Conservation (phyloP, 1,140 invertebrate genomes). For the Ctenoplectra terminalis region DNA sequence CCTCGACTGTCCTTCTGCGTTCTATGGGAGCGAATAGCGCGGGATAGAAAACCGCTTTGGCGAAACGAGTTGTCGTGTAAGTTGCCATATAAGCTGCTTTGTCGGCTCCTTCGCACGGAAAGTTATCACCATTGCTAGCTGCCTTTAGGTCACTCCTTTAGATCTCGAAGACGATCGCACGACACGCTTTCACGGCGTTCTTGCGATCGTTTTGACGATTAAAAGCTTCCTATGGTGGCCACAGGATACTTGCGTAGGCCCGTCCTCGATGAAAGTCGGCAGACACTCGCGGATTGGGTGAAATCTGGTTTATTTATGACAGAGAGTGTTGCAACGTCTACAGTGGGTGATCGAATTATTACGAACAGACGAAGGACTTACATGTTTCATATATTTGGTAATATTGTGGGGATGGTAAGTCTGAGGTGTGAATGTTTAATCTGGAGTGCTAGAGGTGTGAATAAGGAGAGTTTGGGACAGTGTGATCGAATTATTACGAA, state of each 20-base stretch:
- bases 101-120: conserved; percentile 58
- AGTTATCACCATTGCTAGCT: conserved; percentile 47
- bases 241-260: background rate
- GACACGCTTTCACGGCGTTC: conserved; percentile 5
- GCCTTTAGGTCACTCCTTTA: conserved; percentile 37
- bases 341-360: too few relatives aligned
- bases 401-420: too few relatives aligned
- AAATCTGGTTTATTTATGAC: too few relatives aligned
- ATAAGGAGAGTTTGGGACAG: too few relatives aligned
- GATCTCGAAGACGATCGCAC: conserved; percentile 23
- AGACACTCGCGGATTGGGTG: too few relatives aligned
- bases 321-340: too few relatives aligned
- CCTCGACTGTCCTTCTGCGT: conserved; percentile 38
- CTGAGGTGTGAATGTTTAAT: too few relatives aligned
- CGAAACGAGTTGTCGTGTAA: conserved; percentile 63
- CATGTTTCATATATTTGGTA: too few relatives aligned
- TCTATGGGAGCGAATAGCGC: conserved; percentile 42
- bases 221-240: background rate
- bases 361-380: too few relatives aligned
- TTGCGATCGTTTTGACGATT: background rate
- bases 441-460: too few relatives aligned
- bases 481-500: too few relatives aligned
- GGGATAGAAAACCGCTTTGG: conserved; percentile 65
- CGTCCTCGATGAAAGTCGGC: background rate
- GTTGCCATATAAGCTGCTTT: conserved; percentile 71